Percentiles rank a stretch among this genome's conserved stretches.
phyloP scores from a whole-genome alignment of 2,113 vertebrate species.

The Percopsis transmontana region DNA sequence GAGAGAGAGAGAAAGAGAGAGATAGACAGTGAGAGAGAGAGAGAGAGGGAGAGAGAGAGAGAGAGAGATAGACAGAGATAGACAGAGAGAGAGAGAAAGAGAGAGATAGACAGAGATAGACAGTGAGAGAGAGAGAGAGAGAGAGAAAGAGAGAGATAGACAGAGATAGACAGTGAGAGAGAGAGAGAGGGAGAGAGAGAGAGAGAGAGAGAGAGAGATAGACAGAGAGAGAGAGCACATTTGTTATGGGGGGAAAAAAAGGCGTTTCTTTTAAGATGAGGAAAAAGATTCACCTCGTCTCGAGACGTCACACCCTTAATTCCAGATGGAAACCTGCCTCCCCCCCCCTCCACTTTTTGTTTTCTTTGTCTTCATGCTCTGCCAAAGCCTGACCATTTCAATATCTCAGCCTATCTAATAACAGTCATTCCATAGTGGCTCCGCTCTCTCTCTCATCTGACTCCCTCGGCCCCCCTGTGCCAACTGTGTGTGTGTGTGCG shows the following conservation, averaged over 20 bases:
- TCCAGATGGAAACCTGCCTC: constrained; percentile 32
- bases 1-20: too few relatives aligned
- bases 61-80: too few relatives aligned
- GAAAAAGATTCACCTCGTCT: constrained; percentile 32
- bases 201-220: too few relatives aligned
- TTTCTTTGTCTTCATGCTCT: constrained; percentile 21
- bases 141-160: too few relatives aligned
- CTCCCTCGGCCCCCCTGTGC: constrained; percentile 24
- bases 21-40: too few relatives aligned
- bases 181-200: too few relatives aligned
- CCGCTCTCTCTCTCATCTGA: constrained; percentile 44
- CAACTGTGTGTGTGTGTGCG: constrained; percentile 4
- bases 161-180: too few relatives aligned
- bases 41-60: too few relatives aligned
- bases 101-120: too few relatives aligned
- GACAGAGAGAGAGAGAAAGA: too few relatives aligned
- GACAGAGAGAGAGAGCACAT: neutral
- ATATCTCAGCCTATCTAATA: constrained; percentile 72
- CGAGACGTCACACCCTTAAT: constrained; percentile 39
- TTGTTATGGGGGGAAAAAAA: constrained; percentile 43
- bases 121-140: too few relatives aligned
- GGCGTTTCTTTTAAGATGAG: constrained; percentile 40
- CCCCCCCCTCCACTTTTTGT: constrained; percentile 16
- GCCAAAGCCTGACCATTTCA: constrained; percentile 66
- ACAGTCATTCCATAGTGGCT: constrained; percentile 62